phyloP scores from a whole-genome alignment of 2,888 invertebrate species.

The Abscondita cerata region DNA sequence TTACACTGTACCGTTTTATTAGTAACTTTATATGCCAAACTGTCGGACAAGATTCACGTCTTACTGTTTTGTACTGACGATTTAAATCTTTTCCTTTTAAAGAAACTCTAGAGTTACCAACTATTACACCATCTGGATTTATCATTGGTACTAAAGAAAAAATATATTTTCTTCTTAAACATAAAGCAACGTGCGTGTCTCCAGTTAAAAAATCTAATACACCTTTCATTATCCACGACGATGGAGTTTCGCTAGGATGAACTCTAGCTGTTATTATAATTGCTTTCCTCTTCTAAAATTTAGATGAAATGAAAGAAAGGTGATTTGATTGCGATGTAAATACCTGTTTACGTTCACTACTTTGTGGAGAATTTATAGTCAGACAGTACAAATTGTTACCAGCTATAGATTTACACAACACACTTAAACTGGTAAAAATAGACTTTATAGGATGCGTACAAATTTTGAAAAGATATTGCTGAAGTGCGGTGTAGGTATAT shows the following conservation, averaged over 20 bases:
- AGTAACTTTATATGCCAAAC: slow-evolving; percentile 94
- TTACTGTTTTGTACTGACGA: slow-evolving; percentile 92
- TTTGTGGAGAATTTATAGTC: too few relatives aligned
- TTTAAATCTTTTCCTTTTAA: slow-evolving; percentile 93
- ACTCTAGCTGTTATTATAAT: slow-evolving; percentile 91
- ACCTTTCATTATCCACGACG: slow-evolving; percentile 98
- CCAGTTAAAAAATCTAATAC: slow-evolving; percentile 90
- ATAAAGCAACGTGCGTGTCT: slow-evolving; percentile 78
- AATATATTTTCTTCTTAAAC: slow-evolving; percentile 90
- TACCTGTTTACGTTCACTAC: too few relatives aligned
- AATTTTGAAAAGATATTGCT: too few relatives aligned
- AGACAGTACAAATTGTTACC: too few relatives aligned
- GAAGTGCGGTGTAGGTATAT: too few relatives aligned
- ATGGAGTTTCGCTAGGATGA: slow-evolving; percentile 94
- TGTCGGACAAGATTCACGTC: slow-evolving; percentile 89
- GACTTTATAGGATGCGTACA: too few relatives aligned
- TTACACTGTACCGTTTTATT: slow-evolving; percentile 71
- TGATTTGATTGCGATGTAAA: too few relatives aligned
- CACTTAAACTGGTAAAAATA: too few relatives aligned
- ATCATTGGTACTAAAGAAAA: slow-evolving; percentile 96
- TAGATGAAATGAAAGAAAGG: background rate
- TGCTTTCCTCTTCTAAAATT: slow-evolving; percentile 79
- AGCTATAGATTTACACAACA: too few relatives aligned
- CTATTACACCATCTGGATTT: slow-evolving; percentile 94
- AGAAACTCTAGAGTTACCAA: slow-evolving; percentile 90